A percentile compares a stretch with the other conserved stretches of the same genome.
Evolutionary conservation across 2,113 vertebrate species (phyloP).

Genomic region (Formicarius rufipectus): DNA sequence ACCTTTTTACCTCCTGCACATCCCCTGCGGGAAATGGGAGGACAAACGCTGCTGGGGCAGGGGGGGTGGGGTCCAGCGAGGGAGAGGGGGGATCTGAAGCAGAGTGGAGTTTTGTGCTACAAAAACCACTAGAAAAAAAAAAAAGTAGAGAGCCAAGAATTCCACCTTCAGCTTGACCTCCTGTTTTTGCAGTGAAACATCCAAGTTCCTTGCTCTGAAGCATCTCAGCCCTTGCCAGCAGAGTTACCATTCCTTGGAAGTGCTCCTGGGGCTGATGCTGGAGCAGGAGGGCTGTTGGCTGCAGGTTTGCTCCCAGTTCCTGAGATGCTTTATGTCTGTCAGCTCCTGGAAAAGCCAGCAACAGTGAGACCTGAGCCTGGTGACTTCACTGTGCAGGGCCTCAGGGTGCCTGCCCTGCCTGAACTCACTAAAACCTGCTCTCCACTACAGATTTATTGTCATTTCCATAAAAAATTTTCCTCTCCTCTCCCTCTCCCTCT

Average conservation of each 20-base stretch:
- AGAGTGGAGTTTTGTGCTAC: not conserved
- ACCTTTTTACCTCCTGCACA: not conserved
- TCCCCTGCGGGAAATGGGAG: not conserved
- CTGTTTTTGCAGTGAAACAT: not conserved
- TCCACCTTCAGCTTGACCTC: not conserved
- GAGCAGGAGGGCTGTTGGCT: not conserved
- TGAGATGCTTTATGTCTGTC: not conserved
- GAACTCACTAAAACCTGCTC: not conserved
- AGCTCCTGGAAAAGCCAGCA: not conserved
- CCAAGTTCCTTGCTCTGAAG: not conserved
- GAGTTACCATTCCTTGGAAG: not conserved
- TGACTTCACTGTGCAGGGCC: not conserved
- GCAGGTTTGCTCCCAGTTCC: not conserved
- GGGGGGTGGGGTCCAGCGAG: not conserved
- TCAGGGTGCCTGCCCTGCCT: too few relatives aligned
- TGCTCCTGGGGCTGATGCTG: not conserved
- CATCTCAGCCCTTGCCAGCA: not conserved
- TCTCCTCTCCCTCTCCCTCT: not conserved
- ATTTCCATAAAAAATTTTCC: not conserved
- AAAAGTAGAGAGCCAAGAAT: slow-evolving; percentile 10
- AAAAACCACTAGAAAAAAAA: not conserved
- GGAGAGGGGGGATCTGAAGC: not conserved
- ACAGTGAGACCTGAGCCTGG: not conserved
- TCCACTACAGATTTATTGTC: not conserved
- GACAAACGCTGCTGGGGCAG: not conserved